phyloP scores from a whole-genome alignment of 2,888 invertebrate genomes.

The Drosophila fungiperda region DNA sequence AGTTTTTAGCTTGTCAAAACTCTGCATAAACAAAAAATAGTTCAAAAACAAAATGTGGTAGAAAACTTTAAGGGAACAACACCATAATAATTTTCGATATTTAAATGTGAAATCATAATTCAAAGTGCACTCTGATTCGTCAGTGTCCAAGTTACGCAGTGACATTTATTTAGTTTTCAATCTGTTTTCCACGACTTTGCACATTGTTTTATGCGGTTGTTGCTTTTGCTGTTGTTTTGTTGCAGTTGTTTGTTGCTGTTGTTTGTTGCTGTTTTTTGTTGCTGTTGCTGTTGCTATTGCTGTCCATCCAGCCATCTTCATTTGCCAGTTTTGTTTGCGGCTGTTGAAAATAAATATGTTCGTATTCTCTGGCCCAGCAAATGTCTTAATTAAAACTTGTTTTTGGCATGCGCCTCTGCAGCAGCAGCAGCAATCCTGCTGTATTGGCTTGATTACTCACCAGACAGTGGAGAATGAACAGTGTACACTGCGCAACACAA shows the following conservation, averaged over 20 bases:
- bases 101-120: not conserved
- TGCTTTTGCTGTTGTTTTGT: not conserved
- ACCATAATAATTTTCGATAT: not conserved
- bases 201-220: constrained; percentile 35
- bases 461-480: constrained; percentile 5
- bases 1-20: not conserved
- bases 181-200: constrained; percentile 57
- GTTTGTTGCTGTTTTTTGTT: not conserved
- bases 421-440: constrained; percentile 27
- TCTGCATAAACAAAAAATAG: not conserved
- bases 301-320: constrained; percentile 53
- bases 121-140: constrained; percentile 18
- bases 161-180: constrained; percentile 68
- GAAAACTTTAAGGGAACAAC: not conserved
- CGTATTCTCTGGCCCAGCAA: constrained; percentile 60
- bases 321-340: constrained; percentile 59
- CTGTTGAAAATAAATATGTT: constrained; percentile 71
- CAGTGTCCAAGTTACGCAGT: constrained; percentile 32
- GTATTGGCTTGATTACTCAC: constrained; percentile 1
- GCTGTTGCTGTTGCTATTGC: constrained; percentile 29
- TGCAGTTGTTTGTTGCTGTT: not conserved
- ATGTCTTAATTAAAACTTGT: constrained; percentile 76
- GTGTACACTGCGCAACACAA: constrained; percentile 31
- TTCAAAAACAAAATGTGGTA: not conserved
- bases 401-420: constrained; percentile 47